A percentile compares a stretch with the other conserved stretches of the same genome.
Conservation (phyloP, 1,140 invertebrate genomes). For the Pachypsylla venusta region DNA sequence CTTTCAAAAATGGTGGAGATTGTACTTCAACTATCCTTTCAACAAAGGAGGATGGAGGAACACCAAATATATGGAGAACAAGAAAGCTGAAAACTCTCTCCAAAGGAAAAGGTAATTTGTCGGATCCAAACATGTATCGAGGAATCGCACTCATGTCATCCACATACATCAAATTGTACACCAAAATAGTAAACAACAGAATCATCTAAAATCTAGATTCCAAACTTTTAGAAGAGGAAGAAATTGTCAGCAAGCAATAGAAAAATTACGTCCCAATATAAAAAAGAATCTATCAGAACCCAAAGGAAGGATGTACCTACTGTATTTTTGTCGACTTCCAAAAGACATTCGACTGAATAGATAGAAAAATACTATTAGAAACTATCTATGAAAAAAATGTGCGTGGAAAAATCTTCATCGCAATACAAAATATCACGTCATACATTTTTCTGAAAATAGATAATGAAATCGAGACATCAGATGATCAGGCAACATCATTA, state of each 20-base stretch:
- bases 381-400: not conserved
- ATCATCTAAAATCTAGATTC: not conserved
- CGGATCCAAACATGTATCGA: not conserved
- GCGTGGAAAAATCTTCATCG: not conserved
- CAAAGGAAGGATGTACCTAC: not conserved
- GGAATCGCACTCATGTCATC: constrained; percentile 4
- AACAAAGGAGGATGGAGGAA: not conserved
- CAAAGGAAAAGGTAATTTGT: not conserved
- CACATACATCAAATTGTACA: constrained; percentile 9
- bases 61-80: not conserved
- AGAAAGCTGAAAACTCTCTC: not conserved
- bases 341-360: not conserved
- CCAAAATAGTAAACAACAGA: not conserved
- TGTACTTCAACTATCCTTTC: not conserved
- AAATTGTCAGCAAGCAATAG: not conserved
- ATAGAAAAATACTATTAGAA: not conserved
- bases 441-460: not conserved
- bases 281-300: not conserved
- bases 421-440: not conserved
- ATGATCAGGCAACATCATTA: not conserved
- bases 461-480: not conserved
- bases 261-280: not conserved
- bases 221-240: not conserved
- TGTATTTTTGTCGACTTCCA: not conserved
- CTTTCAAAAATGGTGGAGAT: constrained; percentile 7